A percentile compares a stretch with the other conserved stretches of the same genome.
phyloP scores from a whole-genome alignment of 2,888 invertebrate species.

The Drosophila limbata region DNA sequence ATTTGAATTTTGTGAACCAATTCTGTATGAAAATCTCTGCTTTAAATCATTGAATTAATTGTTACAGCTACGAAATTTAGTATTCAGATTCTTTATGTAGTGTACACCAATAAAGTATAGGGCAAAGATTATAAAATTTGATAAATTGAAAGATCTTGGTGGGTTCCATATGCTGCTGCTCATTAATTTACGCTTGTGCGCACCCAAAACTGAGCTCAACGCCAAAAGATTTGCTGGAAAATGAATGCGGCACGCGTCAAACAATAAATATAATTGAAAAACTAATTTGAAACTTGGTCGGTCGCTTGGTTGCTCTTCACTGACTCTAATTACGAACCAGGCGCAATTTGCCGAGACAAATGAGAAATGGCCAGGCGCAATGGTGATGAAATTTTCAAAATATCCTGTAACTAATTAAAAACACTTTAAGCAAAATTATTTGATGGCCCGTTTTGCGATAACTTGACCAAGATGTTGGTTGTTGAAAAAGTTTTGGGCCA shows the following conservation, averaged over 20 bases:
- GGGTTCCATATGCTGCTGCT: conserved; percentile 2
- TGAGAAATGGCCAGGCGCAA: conserved; percentile 16
- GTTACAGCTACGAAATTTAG: not conserved
- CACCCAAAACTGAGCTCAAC: conserved; percentile 15
- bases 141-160: conserved; percentile 16
- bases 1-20: too few species aligned
- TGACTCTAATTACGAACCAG: conserved; percentile 40
- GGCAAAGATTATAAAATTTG: conserved; percentile 16
- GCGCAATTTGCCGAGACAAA: conserved; percentile 18
- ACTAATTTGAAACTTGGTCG: conserved; percentile 60
- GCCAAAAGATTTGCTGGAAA: conserved; percentile 32
- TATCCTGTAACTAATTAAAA: conserved; percentile 77
- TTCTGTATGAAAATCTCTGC: too few species aligned
- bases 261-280: conserved; percentile 76
- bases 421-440: conserved; percentile 67
- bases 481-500: conserved; percentile 12
- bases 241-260: conserved; percentile 52
- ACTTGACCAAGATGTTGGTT: conserved; percentile 17
- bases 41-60: not conserved
- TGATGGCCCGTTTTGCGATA: conserved; percentile 45
- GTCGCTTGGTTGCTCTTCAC: conserved; percentile 8
- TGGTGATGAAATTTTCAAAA: conserved; percentile 51
- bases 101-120: not conserved
- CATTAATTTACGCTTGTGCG: conserved; percentile 47
- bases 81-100: not conserved